Base-by-base conservation (phyloP, 1,140 invertebrate species). In the Drosophila kepulauana region DNA sequence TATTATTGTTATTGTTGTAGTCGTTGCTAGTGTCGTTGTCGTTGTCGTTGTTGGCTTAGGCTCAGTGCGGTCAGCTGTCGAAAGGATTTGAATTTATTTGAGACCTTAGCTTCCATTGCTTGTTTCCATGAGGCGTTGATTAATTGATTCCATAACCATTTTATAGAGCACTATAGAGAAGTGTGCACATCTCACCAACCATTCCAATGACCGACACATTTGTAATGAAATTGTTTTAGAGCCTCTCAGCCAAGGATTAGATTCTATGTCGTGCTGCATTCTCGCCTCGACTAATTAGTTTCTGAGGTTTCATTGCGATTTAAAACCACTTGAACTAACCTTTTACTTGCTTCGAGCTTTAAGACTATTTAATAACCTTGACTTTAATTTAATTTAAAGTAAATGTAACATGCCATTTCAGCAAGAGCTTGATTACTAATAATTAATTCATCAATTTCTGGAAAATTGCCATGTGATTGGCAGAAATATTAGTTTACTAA, bases 71-170 rank as follows among this genome's bases (percentile, higher is more conserved):
- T 86, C 81, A 75, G 63, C 81, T 79, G 82, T 57, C 67, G 59
- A 78, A 81, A 82, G 71, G 76, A 87, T 87, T 86, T 86, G 54
- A 76, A 76, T 81, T 70, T 65, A 81, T 85, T 86, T 75, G 70
- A 74, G 54, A 59, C 25, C 69, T 25, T 16, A 41, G 13, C 10
- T 41, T 20, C 52, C 30, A n/a, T 35, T 79, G 46, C 75, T 64
- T 30, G 64, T 73, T 59, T 59, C 75, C 56, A 48, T 4, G 66
- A 71, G 81, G 72, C 76, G 72, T 72, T 87, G 79, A 86, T 87
- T 87, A 86, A 86, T 86, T 81, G 75, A 63, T 73, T 73, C 58
- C 56, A 65, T 67, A 49, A 41, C 13, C 38, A 59, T 51, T 25
- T 11, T 16, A 51, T 7, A 45, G 20, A 25, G 20, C 16, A 54